Evolutionary conservation across 30 jellyfish, hydroid and myxozoan genomes (phyloP).

Genomic region (Nemopilema nomurai): DNA sequence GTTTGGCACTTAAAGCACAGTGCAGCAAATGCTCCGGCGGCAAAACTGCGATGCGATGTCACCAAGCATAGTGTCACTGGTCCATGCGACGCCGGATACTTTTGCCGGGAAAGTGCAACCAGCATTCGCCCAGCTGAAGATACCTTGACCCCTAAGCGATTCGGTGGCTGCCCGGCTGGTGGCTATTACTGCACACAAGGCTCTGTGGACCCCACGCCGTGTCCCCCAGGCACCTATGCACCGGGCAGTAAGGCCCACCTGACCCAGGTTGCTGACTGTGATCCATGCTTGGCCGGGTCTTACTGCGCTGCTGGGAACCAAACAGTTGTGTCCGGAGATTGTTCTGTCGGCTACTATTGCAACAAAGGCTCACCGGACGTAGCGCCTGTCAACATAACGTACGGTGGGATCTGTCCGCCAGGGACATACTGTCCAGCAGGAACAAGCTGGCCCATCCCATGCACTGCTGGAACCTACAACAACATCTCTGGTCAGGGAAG

Average conservation of each 20-base stretch:
- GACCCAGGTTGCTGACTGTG: constrained; percentile 76
- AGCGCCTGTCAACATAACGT: constrained; percentile 72
- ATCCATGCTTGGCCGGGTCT: constrained; percentile 82
- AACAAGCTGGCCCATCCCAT: constrained; percentile 77
- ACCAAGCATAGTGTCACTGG: constrained; percentile 75
- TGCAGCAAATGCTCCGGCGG: constrained; percentile 95
- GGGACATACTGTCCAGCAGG: constrained; percentile 96
- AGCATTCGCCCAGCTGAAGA: constrained; percentile 72
- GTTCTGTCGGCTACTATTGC: constrained; percentile 93
- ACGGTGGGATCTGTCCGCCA: constrained; percentile 97
- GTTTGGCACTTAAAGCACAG: constrained; percentile 38
- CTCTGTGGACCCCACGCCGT: constrained; percentile 81
- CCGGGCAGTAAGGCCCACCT: constrained; percentile 67
- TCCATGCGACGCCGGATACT: constrained; percentile 92
- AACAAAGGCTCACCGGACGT: constrained; percentile 88
- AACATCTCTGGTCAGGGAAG: constrained; percentile 81
- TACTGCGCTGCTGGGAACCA: constrained; percentile 96
- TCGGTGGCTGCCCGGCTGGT: constrained; percentile 95
- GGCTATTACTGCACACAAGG: constrained; percentile 95
- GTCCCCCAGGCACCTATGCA: constrained; percentile 96
- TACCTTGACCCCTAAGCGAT: constrained; percentile 51
- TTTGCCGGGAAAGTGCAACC: constrained; percentile 74
- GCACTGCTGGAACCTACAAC: constrained; percentile 93
- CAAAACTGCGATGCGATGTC: constrained; percentile 23
- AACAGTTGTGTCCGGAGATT: constrained; percentile 72